Percentiles rank a stretch among this genome's conserved stretches.
Evolutionary conservation across 2,888 invertebrate genomes (phyloP).

Genomic region (Nymphalis polychloros): DNA sequence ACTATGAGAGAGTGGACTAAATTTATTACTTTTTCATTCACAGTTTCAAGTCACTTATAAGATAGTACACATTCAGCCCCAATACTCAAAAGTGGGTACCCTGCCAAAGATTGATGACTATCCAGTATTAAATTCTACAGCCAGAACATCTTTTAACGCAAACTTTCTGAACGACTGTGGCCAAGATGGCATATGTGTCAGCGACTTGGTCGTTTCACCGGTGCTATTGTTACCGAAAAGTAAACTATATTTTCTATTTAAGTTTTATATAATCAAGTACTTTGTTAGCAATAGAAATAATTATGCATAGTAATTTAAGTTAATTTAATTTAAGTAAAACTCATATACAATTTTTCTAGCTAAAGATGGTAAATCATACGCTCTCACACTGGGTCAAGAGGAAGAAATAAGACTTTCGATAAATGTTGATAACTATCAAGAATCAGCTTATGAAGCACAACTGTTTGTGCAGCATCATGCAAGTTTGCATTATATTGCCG

Average conservation of each 20-base stretch:
- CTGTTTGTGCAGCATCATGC: constrained; percentile 90
- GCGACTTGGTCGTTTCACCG: constrained; percentile 87
- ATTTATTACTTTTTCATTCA: constrained; percentile 35
- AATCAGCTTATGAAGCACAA: constrained; percentile 94
- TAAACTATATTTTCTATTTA: constrained; percentile 47
- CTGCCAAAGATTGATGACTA: constrained; percentile 88
- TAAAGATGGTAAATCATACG: constrained; percentile 70
- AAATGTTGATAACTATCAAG: constrained; percentile 88
- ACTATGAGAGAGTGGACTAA: too few relatives aligned
- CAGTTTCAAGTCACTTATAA: constrained; percentile 92
- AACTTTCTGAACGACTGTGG: constrained; percentile 96
- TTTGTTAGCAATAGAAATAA: neutral
- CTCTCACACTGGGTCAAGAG: constrained; percentile 85
- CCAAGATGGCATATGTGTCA: constrained; percentile 91
- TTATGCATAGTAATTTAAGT: neutral
- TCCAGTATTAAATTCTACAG: constrained; percentile 94
- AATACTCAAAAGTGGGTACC: constrained; percentile 72
- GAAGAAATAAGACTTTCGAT: constrained; percentile 89
- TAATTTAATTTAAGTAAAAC: neutral
- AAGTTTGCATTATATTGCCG: constrained; percentile 90
- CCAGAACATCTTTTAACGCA: constrained; percentile 89
- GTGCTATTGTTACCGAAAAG: constrained; percentile 82
- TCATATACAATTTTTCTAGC: constrained; percentile 51
- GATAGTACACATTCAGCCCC: constrained; percentile 86
- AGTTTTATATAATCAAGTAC: neutral